Conservation (phyloP, 2,113 vertebrate genomes). For the Rhinopomastus cyanomelas region DNA sequence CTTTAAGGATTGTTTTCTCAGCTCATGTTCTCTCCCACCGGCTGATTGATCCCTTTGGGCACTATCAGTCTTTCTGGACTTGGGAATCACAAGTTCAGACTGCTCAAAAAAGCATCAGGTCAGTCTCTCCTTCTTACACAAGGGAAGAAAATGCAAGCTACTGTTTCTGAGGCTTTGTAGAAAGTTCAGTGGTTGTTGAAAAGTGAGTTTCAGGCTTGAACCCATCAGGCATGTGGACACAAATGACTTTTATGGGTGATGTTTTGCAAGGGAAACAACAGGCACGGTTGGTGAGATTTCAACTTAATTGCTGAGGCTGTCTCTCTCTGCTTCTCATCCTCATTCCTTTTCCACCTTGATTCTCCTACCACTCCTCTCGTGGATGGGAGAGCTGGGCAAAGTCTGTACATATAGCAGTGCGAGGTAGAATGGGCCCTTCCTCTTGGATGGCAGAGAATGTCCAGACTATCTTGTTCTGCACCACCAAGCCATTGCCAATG, state of each 20-base stretch:
- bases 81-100: background rate
- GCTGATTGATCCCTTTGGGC: background rate
- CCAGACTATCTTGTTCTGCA: background rate
- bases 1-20: slow-evolving; percentile 1
- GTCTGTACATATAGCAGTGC: background rate
- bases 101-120: background rate
- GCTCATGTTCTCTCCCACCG: background rate
- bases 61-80: background rate
- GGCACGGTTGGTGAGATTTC: background rate
- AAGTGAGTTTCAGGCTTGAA: background rate
- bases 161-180: background rate
- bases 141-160: background rate
- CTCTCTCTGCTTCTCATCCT: background rate
- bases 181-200: background rate
- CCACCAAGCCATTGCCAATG: background rate
- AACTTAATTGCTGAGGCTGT: background rate
- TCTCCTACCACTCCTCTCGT: background rate
- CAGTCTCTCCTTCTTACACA: background rate
- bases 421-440: background rate
- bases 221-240: background rate
- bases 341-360: background rate
- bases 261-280: background rate
- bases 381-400: background rate
- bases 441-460: background rate
- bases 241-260: background rate